Percentiles rank a stretch among this genome's conserved stretches.
phyloP scores from a whole-genome alignment of 2,113 vertebrate species.

The Nothoprocta pentlandii region DNA sequence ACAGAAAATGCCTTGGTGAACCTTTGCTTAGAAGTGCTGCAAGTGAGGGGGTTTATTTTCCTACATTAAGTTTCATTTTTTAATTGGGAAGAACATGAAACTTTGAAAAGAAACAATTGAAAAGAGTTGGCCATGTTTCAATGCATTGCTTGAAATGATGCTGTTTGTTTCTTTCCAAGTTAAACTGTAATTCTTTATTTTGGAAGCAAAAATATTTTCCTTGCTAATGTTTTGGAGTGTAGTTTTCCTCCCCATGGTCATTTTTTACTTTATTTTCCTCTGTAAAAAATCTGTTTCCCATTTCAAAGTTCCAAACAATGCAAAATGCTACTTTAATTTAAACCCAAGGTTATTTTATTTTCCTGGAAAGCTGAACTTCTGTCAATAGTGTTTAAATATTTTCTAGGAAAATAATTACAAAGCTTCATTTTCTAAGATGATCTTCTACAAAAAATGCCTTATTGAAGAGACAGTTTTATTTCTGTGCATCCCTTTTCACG shows the following conservation, averaged over 20 bases:
- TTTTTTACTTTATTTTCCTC: background rate
- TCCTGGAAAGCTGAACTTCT: background rate
- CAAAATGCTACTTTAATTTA: background rate
- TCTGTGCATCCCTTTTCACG: background rate
- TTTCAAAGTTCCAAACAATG: background rate
- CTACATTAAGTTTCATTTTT: background rate
- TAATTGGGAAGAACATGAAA: background rate
- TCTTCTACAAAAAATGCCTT: background rate
- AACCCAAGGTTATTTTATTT: background rate
- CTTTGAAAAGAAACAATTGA: fast-evolving
- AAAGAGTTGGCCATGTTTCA: background rate
- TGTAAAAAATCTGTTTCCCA: background rate
- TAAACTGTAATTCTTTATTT: background rate
- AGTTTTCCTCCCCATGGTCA: background rate
- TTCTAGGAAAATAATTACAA: background rate
- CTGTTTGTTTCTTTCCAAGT: background rate
- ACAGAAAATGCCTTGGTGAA: background rate
- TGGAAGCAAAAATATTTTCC: background rate
- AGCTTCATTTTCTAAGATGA: background rate
- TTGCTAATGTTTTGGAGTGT: background rate
- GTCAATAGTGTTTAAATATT: background rate
- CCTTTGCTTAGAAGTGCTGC: background rate
- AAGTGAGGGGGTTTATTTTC: background rate
- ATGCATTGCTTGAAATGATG: background rate
- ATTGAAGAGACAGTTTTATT: background rate